Evolutionary conservation across 2,113 vertebrate genomes (phyloP), one percentile per base, ranked within the genome.

Genomic region (Gallinago paraguaiae): DNA sequence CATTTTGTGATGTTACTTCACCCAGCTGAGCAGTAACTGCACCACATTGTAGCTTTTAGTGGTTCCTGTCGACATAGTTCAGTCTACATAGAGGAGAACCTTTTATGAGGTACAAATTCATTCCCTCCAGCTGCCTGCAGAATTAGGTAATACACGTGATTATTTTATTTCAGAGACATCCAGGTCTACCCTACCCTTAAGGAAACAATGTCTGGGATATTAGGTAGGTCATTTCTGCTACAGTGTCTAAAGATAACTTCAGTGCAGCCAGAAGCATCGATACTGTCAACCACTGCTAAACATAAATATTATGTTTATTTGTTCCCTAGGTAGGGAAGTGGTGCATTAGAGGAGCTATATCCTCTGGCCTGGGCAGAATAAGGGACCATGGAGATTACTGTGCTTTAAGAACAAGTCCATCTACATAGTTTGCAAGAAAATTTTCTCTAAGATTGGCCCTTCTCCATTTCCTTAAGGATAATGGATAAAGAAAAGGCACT

Each of bases 161-260:
- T 86, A 46, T 96, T 90, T 76, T 75, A 68, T 71, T 75, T 78
- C 43, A 82, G 59, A 95, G 78, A 88, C 61, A 70, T 75, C 12
- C 51, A 82, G 54, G 31, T 69, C 75, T 91, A 82, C 53, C 41
- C 53, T 86, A 74, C 75, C 74, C 45, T 92, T 45, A 93, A 91
- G 88, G 56, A 88, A 81, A 81, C 27, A 30, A 71, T 87, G 60
- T 20, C 86, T 91, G 65, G 69, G 46, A 77, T 70, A 79, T 67
- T 59, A 92, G 86, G 57, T 82, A 96, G 88, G 86, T 93, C 54
- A 90, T 88, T 94, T 85, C 85, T 90, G 35, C 4, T 3, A 45
- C 41, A 41, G 50, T 90, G n/a, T 51, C 84, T 82, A 80, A 88
- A 92, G 77, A 64, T 61, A 94, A 87, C 70, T 80, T 84, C 87